phyloP scores from a whole-genome alignment of 35 echinoderm and acorn worm genomes.

The Ptychodera flava region DNA sequence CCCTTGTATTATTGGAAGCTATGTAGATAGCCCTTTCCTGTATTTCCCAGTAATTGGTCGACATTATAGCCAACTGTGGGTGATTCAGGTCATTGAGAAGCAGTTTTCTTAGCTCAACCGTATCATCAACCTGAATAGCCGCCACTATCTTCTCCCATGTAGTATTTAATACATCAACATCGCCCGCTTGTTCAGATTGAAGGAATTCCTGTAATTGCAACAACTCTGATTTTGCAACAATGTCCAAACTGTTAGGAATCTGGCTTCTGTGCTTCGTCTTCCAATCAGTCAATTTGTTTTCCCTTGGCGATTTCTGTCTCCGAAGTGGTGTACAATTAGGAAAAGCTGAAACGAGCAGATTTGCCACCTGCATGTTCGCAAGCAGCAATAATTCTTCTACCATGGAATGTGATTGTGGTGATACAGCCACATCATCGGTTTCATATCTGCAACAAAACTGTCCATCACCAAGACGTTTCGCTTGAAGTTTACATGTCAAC shows the following conservation, averaged over 20 bases:
- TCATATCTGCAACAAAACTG: conserved; percentile 27
- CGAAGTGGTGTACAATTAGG: conserved; percentile 50
- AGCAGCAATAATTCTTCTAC: conserved; percentile 87
- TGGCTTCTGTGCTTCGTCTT: conserved; percentile 12
- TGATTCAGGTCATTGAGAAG: conserved; percentile 66
- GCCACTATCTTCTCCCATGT: not conserved
- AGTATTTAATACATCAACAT: not conserved
- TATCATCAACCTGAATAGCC: not conserved
- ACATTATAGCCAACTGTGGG: conserved; percentile 54
- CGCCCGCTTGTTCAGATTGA: not conserved
- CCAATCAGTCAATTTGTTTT: conserved; percentile 43
- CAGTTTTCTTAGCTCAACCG: conserved; percentile 38
- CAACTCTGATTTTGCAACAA: not conserved
- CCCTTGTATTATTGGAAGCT: conserved; percentile 34
- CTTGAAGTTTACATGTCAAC: conserved; percentile 24
- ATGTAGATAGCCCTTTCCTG: conserved; percentile 53
- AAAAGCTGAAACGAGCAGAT: conserved; percentile 34
- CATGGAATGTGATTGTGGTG: conserved; percentile 47
- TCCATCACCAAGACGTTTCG: conserved; percentile 39
- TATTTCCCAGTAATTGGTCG: conserved; percentile 38
- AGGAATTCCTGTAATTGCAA: not conserved
- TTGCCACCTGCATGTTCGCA: conserved; percentile 57
- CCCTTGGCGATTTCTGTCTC: conserved; percentile 49
- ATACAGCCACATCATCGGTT: conserved; percentile 18
- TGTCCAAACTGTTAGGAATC: not conserved